Percentiles rank a stretch among this genome's conserved stretches.
Conservation (phyloP, 2,797 vertebrate genomes). For the Scleropages formosus region DNA sequence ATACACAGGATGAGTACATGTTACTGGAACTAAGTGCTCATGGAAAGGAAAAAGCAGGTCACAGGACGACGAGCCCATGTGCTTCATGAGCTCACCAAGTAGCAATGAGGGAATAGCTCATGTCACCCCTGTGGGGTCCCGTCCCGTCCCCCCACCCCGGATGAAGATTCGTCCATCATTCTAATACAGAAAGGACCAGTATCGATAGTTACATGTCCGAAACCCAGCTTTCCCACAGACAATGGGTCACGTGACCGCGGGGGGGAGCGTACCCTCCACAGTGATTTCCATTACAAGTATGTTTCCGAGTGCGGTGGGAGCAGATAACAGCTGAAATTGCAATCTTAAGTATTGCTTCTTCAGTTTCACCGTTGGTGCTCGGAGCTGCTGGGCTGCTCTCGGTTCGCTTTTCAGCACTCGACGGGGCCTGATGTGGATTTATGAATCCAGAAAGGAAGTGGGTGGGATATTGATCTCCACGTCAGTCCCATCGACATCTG, state of each 20-base stretch:
- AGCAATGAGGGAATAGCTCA: not conserved
- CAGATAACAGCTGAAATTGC: constrained; percentile 54
- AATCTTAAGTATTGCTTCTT: constrained; percentile 41
- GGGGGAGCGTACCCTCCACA: constrained; percentile 50
- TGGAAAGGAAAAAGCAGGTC: not conserved
- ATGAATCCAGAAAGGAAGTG: constrained; percentile 45
- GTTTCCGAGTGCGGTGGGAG: constrained; percentile 37
- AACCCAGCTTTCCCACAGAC: constrained; percentile 63
- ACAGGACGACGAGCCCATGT: not conserved
- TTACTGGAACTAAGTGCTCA: no score
- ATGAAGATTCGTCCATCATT: not conserved
- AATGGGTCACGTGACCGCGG: constrained; percentile 57
- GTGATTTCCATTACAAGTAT: constrained; percentile 47
- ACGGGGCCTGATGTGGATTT: constrained; percentile 49
- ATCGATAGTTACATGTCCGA: constrained; percentile 63
- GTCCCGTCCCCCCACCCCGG: not conserved
- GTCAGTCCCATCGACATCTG: constrained; percentile 52
- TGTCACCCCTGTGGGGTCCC: not conserved
- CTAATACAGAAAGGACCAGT: constrained; percentile 60
- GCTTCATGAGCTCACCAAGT: not conserved
- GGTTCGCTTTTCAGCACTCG: constrained; percentile 54
- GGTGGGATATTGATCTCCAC: constrained; percentile 37
- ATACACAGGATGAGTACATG: no score
- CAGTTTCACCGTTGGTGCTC: constrained; percentile 41
- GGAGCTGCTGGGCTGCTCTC: constrained; percentile 38